Percentiles rank a stretch among this genome's conserved stretches.
These are phyloP conservation scores for Antechinus flavipes DNA, from an alignment of 2,113 vertebrate genomes.

Conservation along the genomic window DNA sequence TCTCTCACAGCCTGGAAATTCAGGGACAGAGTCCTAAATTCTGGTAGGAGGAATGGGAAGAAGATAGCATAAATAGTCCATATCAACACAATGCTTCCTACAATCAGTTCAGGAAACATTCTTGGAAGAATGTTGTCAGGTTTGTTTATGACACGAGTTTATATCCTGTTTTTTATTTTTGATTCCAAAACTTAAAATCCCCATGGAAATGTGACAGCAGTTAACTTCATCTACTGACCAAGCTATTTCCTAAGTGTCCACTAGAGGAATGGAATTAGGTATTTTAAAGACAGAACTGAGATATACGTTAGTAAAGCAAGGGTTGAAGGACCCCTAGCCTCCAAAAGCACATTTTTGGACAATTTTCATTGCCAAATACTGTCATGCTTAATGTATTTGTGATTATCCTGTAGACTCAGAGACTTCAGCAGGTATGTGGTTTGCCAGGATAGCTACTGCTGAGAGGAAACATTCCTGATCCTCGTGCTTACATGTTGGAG, in stretches of 20 bases:
- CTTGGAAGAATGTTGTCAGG: not conserved
- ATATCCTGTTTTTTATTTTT: not conserved
- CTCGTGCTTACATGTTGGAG: not conserved
- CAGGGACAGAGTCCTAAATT: not conserved
- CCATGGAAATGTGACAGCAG: not conserved
- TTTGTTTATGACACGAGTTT: not conserved
- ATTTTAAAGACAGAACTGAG: conserved; percentile 26
- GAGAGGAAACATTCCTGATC: not conserved
- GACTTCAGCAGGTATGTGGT: not conserved
- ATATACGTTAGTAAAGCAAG: not conserved
- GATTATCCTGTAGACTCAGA: not conserved
- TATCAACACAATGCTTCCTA: not conserved
- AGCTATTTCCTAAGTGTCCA: not conserved
- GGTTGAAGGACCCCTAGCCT: conserved; percentile 34
- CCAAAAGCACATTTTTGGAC: not conserved
- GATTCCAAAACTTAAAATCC: not conserved
- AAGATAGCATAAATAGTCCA: not conserved
- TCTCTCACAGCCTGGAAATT: not conserved
- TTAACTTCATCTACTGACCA: not conserved
- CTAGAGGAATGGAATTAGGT: conserved; percentile 6
- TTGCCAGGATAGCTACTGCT: not conserved
- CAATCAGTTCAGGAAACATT: not conserved
- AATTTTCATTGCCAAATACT: not conserved
- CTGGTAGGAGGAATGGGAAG: not conserved
- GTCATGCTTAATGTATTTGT: not conserved